A percentile compares a stretch with the other conserved stretches of the same genome.
phyloP scores from a whole-genome alignment of 2,888 invertebrate genomes.

The Tenthredo notha region DNA sequence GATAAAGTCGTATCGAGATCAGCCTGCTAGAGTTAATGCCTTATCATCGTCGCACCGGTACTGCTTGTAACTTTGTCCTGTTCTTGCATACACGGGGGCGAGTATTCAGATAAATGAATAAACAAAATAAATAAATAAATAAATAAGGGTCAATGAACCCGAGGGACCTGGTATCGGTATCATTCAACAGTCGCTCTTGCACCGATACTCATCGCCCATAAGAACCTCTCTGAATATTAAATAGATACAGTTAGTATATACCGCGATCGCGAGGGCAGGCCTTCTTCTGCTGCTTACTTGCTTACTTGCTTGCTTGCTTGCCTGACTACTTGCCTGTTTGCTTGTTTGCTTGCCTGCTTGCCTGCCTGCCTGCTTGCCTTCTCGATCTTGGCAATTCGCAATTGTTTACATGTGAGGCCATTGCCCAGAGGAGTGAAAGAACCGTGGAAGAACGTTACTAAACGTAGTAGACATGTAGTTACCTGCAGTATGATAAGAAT shows the following conservation, averaged over 20 bases:
- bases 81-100: background rate
- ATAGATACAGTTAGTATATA: slow-evolving; percentile 27
- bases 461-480: slow-evolving; percentile 28
- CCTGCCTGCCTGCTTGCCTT: too few relatives aligned
- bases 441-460: slow-evolving; percentile 61
- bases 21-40: background rate
- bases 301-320: background rate
- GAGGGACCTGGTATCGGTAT: slow-evolving; percentile 10
- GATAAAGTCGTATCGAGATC: slow-evolving; percentile 7
- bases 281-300: background rate
- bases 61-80: too few relatives aligned
- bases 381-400: slow-evolving; percentile 65
- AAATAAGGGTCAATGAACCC: slow-evolving; percentile 20
- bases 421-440: slow-evolving; percentile 68
- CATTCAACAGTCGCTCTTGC: slow-evolving; percentile 42
- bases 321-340: background rate
- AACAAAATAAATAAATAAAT: background rate
- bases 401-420: slow-evolving; percentile 78
- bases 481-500: background rate
- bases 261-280: background rate
- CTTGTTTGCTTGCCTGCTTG: too few relatives aligned
- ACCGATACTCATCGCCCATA: slow-evolving; percentile 32
- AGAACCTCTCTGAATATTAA: slow-evolving; percentile 35
- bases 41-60: background rate
- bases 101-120: background rate